Evolutionary conservation across 2,797 vertebrate genomes (phyloP).

Genomic region (Falco cherrug): DNA sequence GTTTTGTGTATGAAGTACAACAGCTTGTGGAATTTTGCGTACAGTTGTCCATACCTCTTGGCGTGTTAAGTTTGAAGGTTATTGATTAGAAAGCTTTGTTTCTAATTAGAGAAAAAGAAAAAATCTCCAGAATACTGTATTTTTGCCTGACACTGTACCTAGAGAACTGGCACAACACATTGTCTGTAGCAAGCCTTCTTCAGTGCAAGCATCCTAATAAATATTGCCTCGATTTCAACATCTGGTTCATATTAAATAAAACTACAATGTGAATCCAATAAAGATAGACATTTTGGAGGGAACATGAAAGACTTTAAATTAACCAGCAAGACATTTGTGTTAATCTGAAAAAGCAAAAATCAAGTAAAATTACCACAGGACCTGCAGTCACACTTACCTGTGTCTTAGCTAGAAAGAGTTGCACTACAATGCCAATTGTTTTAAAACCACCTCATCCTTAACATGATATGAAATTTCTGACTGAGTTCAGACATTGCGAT

Average conservation of each 20-base stretch:
- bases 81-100: conserved; percentile 13
- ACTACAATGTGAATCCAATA: conserved; percentile 47
- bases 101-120: background rate
- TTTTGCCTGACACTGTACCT: background rate
- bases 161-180: background rate
- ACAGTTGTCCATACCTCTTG: background rate
- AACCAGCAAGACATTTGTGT: conserved; percentile 1
- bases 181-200: background rate
- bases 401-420: background rate
- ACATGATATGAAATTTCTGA: rapidly evolving
- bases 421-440: background rate
- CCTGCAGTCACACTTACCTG: background rate
- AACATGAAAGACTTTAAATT: conserved; percentile 46
- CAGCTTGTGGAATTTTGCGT: background rate
- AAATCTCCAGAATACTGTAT: background rate
- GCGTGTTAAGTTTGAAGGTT: background rate
- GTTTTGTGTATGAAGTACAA: background rate
- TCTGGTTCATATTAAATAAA: conserved; percentile 51
- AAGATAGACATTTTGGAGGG: conserved; percentile 34
- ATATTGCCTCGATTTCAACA: conserved; percentile 35
- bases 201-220: background rate
- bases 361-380: background rate
- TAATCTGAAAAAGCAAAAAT: conserved; percentile 16
- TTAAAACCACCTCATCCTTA: background rate
- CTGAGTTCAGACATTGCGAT: background rate